Evolutionary conservation across 1,140 invertebrate genomes (phyloP).

Genomic region (Drosophila aff.): DNA sequence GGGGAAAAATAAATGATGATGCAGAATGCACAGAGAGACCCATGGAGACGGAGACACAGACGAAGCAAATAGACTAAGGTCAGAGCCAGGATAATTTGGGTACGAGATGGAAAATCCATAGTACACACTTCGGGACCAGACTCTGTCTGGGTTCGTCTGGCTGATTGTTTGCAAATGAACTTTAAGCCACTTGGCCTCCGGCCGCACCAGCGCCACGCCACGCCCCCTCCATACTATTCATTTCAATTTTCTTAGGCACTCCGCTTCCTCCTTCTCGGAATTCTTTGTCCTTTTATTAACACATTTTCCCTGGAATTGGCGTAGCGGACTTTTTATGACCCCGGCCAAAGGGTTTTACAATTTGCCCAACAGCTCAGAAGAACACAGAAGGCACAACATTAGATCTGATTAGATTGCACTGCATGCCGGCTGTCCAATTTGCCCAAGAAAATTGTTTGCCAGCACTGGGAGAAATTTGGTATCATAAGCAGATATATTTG

Average conservation of each 20-base stretch:
- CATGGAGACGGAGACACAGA: slow-evolving; percentile 28
- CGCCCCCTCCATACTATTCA: slow-evolving; percentile 28
- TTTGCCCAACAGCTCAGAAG: slow-evolving; percentile 17
- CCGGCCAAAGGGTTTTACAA: slow-evolving; percentile 41
- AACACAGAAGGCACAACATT: slow-evolving; percentile 35
- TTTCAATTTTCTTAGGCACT: slow-evolving; percentile 55
- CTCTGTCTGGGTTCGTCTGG: slow-evolving; percentile 39
- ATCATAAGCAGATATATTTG: background rate
- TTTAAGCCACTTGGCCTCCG: slow-evolving; percentile 35
- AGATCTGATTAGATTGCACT: slow-evolving; percentile 49
- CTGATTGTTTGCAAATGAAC: slow-evolving; percentile 54
- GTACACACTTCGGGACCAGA: slow-evolving; percentile 44
- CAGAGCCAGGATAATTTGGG: slow-evolving; percentile 31
- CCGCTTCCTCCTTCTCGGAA: slow-evolving; percentile 12
- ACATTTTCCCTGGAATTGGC: slow-evolving; percentile 52
- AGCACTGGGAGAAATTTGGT: background rate
- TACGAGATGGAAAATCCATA: slow-evolving; percentile 30
- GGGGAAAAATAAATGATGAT: slow-evolving; percentile 14
- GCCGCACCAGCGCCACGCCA: background rate
- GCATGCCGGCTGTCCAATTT: slow-evolving; percentile 41
- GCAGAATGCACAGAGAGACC: slow-evolving; percentile 17
- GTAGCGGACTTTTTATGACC: slow-evolving; percentile 24
- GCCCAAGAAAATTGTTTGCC: slow-evolving; percentile 30
- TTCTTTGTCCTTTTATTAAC: slow-evolving; percentile 68
- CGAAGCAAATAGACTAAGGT: slow-evolving; percentile 39